Base-by-base conservation (phyloP, 2,797 vertebrate genomes). In the Erpetoichthys calabaricus region DNA sequence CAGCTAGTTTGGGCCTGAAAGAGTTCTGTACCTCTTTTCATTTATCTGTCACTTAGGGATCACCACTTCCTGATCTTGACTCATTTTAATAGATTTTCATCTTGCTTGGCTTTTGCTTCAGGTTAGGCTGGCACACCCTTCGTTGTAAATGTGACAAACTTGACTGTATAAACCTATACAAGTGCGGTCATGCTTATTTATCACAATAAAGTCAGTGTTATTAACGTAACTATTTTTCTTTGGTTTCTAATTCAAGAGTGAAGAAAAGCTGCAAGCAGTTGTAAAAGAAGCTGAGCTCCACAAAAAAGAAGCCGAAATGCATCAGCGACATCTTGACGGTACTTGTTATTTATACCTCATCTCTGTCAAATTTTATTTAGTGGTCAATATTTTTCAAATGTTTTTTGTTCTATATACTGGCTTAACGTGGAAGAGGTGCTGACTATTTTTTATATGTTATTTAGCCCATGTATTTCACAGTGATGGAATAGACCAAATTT, bases 221-320 rank as follows among this genome's bases (percentile, higher is more conserved):
- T 53, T 8, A 10, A 10, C 4, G 5, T 4, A 42, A 45, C 4
- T 52, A 3, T 5, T 47, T 7, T 47, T 57, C 8, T 1, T 53
- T 45, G 45, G 7, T 42, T 50, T 55, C 5, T 51, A 45, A 45
- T 59, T 87, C 85, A 65, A 66, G 7, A 79, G 73, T 56, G 80
- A 84, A 57, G 77, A 80, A 45, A 76, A 67, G 59, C 65, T 82
- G 47, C 68, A 60, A 6, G 55, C 7, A 5, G 71, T 74, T 54
- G 63, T 84, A 53, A 78, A 73, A 67, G 81, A 86, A 70, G 70
- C 67, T 3, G 73, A 78, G 58, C 69, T 79, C 47, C 75, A 82
- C 4, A 63, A 79, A 55, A 71, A 67, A 64, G 82, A 85, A 63
- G 71, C 79, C 1, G 6, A 60, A 51, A 67, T 69, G 66, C 67